Conservation (phyloP, 2,113 vertebrate species). For the Sylvietta virens region DNA sequence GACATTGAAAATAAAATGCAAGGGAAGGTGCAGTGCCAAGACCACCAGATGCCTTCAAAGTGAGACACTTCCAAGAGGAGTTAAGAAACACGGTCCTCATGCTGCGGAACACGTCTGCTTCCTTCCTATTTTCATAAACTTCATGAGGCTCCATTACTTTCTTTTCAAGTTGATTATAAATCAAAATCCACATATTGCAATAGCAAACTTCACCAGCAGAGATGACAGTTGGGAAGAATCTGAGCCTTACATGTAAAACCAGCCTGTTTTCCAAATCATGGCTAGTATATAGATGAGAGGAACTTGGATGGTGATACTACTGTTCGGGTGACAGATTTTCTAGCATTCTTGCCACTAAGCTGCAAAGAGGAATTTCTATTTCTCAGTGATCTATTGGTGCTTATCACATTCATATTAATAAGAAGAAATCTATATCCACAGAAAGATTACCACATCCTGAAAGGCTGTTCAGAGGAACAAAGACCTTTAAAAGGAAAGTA, state of each 20-base stretch:
- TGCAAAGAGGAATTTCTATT: neutral
- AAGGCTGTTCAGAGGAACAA: neutral
- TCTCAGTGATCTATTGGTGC: neutral
- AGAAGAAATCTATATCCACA: neutral
- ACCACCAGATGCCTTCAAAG: neutral
- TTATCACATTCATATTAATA: neutral
- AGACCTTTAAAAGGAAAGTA: neutral
- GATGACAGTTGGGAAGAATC: neutral
- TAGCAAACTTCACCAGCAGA: neutral
- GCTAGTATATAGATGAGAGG: neutral
- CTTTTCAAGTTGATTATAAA: neutral
- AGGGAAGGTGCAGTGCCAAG: neutral
- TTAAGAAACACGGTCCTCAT: neutral
- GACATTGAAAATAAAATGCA: neutral
- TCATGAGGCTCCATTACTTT: neutral
- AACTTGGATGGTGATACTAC: neutral
- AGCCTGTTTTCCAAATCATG: neutral
- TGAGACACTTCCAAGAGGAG: neutral
- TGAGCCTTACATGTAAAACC: neutral
- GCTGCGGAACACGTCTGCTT: neutral
- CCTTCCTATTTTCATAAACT: neutral
- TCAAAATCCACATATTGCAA: neutral
- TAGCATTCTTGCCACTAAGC: neutral
- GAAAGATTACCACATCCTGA: neutral
- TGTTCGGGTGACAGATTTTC: neutral